Conservation (phyloP, 2,113 vertebrate genomes). For the Corythoichthys haematopterus region DNA sequence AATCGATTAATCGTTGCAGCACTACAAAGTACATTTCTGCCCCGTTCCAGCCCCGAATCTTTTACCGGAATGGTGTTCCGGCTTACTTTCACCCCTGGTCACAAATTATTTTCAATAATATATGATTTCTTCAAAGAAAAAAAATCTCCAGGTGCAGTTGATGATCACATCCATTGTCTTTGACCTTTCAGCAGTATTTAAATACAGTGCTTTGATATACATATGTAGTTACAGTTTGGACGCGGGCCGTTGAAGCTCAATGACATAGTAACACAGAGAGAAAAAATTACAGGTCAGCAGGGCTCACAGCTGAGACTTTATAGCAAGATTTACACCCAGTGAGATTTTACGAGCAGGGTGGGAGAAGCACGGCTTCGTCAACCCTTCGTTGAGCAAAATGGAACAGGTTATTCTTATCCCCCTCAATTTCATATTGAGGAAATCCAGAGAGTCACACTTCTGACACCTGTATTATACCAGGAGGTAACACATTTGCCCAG, state of each 20-base stretch:
- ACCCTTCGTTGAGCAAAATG: constrained; percentile 48
- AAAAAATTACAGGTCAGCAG: constrained; percentile 64
- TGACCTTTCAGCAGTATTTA: constrained; percentile 35
- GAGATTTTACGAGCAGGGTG: constrained; percentile 56
- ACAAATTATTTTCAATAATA: too few species aligned
- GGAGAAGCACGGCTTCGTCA: constrained; percentile 38
- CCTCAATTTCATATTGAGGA: constrained; percentile 33
- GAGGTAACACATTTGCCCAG: constrained; percentile 60
- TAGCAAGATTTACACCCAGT: constrained; percentile 64
- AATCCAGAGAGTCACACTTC: constrained; percentile 40
- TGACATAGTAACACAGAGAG: constrained; percentile 45
- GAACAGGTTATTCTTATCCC: constrained; percentile 28
- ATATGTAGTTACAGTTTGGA: constrained; percentile 55
- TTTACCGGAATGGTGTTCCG: too few species aligned
- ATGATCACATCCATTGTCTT: neutral
- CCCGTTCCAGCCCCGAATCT: too few species aligned
- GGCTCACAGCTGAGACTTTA: constrained; percentile 72
- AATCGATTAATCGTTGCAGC: too few species aligned
- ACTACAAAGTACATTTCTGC: too few species aligned
- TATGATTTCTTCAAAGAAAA: too few species aligned
- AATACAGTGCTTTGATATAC: constrained; percentile 38
- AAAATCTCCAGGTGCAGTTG: constrained; percentile 5
- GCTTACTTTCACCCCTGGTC: too few species aligned
- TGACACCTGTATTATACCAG: constrained; percentile 67
- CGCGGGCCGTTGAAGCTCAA: constrained; percentile 32